A percentile compares a stretch with the other conserved stretches of the same genome.
Evolutionary conservation across 2,888 invertebrate genomes (phyloP).

Genomic region (Bursaphelenchus okinawaensis): DNA sequence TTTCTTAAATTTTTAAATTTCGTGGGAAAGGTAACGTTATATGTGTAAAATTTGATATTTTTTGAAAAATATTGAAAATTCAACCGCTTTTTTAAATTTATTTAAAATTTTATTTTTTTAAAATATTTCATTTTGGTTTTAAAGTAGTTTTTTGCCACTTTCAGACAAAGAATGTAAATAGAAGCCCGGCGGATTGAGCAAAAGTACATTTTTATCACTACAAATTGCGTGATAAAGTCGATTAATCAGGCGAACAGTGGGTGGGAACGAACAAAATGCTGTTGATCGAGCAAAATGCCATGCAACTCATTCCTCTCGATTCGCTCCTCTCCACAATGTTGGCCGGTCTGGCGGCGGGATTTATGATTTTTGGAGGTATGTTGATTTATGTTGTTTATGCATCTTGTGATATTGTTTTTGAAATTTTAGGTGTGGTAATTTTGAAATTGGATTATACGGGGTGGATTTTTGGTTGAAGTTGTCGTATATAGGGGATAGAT

Average conservation of each 20-base stretch:
- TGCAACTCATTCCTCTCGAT: conserved; percentile 6
- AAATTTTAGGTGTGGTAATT: neutral
- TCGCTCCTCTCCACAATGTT: conserved; percentile 19
- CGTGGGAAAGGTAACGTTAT: too few species aligned
- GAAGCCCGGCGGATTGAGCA: neutral
- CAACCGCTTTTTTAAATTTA: too few species aligned
- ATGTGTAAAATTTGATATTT: too few species aligned
- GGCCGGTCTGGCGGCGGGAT: conserved; percentile 25
- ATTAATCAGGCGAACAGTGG: neutral
- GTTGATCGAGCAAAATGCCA: conserved; percentile 1
- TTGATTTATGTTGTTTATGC: neutral
- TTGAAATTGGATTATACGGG: too few species aligned
- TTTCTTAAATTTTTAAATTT: neutral
- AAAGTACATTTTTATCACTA: too few species aligned
- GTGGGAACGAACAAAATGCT: neutral
- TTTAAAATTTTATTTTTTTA: too few species aligned
- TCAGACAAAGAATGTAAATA: neutral
- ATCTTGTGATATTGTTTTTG: neutral
- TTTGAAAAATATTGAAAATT: neutral
- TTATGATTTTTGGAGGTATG: conserved; percentile 35
- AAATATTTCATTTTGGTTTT: too few species aligned
- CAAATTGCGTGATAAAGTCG: neutral
- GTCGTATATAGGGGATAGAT: too few species aligned
- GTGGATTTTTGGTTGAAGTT: neutral
- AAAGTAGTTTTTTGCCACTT: too few species aligned